Evolutionary conservation across 2,113 vertebrate species (phyloP), one percentile per base, ranked within the genome.

Genomic region (Tyrannus savana): DNA sequence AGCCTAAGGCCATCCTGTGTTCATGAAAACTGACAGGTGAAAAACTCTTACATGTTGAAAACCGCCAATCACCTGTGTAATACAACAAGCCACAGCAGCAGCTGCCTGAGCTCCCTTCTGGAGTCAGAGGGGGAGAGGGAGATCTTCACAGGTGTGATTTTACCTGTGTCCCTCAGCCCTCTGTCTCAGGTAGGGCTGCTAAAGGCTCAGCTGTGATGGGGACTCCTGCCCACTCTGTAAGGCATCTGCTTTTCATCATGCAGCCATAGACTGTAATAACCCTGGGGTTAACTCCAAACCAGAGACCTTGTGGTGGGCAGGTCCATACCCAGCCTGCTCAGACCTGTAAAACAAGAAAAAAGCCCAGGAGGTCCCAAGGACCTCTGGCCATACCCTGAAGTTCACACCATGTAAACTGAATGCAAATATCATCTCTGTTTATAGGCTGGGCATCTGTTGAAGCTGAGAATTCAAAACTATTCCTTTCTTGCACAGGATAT

Each of bases 401-500:
- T 72, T 72, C 56, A 62, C 39, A 33, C 21, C 27, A 25, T 25
- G 10, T 84, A 37, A 44, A 53, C 21, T 25, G 17, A 63, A 73
- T 53, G 39, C n/a, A 55, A 56, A 55, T 25, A 18, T 37, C 23
- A 4, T n/a, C 17, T 67, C 33, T 88, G 28, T 62, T 67, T 83
- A 87, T 46, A 87, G 41, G 42, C 11, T 10, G 10, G 14, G 16
- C 28, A 41, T 35, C 69, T 79, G 42, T 67, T 33, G 15, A 30
- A 55, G 66, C 28, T 84, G 47, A 93, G 37, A 63, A 59, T 35
- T 90, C 33, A 90, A 77, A 77, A 25, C 37, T 24, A 4, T 39
- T 87, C 84, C 14, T 92, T 96, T 77, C 76, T 86, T 72, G 13
- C 3, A 0, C n/a, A 98, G 98, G 97, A 98, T 59, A 75, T 97